A percentile compares a stretch with the other conserved stretches of the same genome.
These are phyloP conservation scores for Sinotaia quadrata DNA, from an alignment of 2,888 invertebrate species.

Conservation along the genomic window DNA sequence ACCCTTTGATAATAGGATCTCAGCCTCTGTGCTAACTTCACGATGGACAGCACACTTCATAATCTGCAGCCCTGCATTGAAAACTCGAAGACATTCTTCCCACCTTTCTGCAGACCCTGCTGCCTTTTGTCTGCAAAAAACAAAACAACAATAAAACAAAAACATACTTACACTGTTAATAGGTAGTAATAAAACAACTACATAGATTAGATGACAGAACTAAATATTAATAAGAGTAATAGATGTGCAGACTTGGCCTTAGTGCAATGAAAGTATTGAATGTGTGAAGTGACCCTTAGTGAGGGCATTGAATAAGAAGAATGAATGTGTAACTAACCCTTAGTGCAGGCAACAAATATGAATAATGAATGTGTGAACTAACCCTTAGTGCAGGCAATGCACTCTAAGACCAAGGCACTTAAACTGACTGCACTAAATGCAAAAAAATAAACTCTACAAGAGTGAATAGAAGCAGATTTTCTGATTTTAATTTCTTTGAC, in stretches of 20 bases:
- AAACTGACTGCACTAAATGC: background rate
- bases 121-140: slow-evolving; percentile 8
- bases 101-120: slow-evolving; percentile 47
- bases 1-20: slow-evolving; percentile 70
- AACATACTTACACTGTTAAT: background rate
- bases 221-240: too few relatives aligned
- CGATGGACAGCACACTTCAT: slow-evolving; percentile 57
- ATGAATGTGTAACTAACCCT: too few relatives aligned
- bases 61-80: slow-evolving; percentile 64
- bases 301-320: too few relatives aligned
- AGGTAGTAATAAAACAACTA: too few relatives aligned
- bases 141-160: background rate
- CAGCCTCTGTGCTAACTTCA: slow-evolving; percentile 65
- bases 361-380: too few relatives aligned
- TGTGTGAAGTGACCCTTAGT: too few relatives aligned
- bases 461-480: background rate
- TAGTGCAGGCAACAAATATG: too few relatives aligned
- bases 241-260: too few relatives aligned
- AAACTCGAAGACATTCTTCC: slow-evolving; percentile 63
- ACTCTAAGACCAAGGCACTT: background rate
- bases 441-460: background rate
- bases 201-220: too few relatives aligned
- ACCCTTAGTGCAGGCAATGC: too few relatives aligned
- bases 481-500: too few relatives aligned
- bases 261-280: too few relatives aligned